Evolutionary conservation across 2,113 vertebrate genomes (phyloP).

Genomic region (Lota lota): DNA sequence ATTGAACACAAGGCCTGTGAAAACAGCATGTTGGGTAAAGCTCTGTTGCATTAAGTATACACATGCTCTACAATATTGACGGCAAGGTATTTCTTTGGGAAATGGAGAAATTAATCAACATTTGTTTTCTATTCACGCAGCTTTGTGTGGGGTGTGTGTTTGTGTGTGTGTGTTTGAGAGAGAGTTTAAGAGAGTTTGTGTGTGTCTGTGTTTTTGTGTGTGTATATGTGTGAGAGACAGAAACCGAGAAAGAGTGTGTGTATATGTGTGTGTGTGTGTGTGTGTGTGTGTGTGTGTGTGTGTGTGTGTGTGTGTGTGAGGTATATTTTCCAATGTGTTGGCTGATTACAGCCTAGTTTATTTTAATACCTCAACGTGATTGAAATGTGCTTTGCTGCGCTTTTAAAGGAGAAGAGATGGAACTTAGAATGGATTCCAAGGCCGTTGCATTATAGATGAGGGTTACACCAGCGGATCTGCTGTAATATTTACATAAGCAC

Average conservation of each 20-base stretch:
- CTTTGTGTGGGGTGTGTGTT: conserved; percentile 20
- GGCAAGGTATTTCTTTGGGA: neutral
- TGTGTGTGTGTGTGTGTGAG: too few species aligned
- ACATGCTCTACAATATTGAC: conserved; percentile 41
- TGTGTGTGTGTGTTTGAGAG: conserved; percentile 1
- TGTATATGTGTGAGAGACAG: neutral
- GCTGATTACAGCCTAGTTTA: too few species aligned
- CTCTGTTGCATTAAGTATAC: conserved; percentile 36
- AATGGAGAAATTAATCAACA: conserved; percentile 1
- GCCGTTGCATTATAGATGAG: conserved; percentile 55
- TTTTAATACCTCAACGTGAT: too few species aligned
- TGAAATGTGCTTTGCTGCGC: too few species aligned
- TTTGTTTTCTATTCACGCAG: conserved; percentile 21
- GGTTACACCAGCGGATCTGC: conserved; percentile 44
- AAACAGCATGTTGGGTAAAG: conserved; percentile 29
- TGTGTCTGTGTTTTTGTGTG: neutral
- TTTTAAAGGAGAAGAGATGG: too few species aligned
- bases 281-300: too few species aligned
- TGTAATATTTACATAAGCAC: conserved; percentile 45
- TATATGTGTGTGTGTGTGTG: neutral
- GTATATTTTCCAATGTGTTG: too few species aligned
- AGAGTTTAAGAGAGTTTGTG: neutral
- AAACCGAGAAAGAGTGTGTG: neutral
- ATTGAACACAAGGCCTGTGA: conserved; percentile 26
- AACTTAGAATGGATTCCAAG: too few species aligned